phyloP scores from a whole-genome alignment of 2,113 vertebrate species.

The Ancistrus triradiatus region DNA sequence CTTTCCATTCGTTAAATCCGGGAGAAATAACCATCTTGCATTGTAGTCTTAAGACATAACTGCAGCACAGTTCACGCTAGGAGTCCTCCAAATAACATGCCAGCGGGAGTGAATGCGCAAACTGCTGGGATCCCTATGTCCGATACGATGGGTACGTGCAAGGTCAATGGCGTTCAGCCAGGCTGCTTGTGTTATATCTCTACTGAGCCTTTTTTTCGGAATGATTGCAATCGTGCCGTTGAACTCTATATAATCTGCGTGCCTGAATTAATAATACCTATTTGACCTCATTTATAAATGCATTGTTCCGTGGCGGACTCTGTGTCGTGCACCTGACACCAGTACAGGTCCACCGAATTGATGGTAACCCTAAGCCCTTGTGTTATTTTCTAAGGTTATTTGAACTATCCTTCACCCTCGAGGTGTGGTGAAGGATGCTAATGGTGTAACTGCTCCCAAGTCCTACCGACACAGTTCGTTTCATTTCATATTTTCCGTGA shows the following conservation, averaged over 20 bases:
- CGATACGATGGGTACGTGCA: slow-evolving; percentile 71
- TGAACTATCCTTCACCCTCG: too few species aligned
- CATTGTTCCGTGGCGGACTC: too few species aligned
- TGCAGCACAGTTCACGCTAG: slow-evolving; percentile 28
- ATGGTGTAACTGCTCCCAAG: too few species aligned
- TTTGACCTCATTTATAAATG: background rate
- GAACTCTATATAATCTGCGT: background rate
- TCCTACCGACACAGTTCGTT: too few species aligned
- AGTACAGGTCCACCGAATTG: too few species aligned
- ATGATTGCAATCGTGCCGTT: background rate
- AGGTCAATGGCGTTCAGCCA: slow-evolving; percentile 60
- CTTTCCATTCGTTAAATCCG: slow-evolving; percentile 13
- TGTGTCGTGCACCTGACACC: too few species aligned
- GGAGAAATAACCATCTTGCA: slow-evolving; percentile 7
- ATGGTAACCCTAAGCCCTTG: too few species aligned
- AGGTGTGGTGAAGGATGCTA: too few species aligned
- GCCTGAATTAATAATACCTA: background rate
- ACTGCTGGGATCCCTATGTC: slow-evolving; percentile 66
- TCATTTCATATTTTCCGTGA: too few species aligned
- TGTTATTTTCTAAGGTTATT: too few species aligned
- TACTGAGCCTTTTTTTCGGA: too few species aligned
- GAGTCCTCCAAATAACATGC: slow-evolving; percentile 57
- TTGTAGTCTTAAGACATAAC: slow-evolving; percentile 44
- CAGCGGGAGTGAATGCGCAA: slow-evolving; percentile 62
- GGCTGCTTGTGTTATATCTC: background rate